phyloP scores from a whole-genome alignment of 2,888 invertebrate genomes.

The Cybosia mesomella region DNA sequence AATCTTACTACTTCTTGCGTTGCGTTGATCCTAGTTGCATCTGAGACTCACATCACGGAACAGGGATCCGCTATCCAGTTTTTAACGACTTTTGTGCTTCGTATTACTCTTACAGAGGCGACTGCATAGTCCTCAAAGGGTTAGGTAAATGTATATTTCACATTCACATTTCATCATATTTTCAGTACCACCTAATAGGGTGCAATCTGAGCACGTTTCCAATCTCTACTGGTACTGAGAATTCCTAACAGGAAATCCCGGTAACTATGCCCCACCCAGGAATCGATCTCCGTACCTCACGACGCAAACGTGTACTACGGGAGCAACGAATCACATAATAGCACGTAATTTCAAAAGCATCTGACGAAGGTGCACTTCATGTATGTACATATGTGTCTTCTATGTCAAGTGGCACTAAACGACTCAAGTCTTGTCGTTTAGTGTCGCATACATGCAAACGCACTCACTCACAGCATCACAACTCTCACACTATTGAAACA shows the following conservation, averaged over 20 bases:
- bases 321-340: background rate
- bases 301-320: background rate
- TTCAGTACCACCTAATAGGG: too few relatives aligned
- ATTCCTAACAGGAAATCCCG: background rate
- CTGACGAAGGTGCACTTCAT: conserved; percentile 2
- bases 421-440: background rate
- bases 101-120: background rate
- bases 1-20: too few relatives aligned
- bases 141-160: too few relatives aligned
- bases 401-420: conserved; percentile 14
- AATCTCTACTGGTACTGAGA: too few relatives aligned
- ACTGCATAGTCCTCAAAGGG: too few relatives aligned
- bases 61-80: too few relatives aligned
- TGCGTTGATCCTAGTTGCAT: too few relatives aligned
- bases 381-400: conserved; percentile 4
- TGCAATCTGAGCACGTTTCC: too few relatives aligned
- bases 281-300: background rate
- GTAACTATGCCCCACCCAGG: background rate
- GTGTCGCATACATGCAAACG: background rate
- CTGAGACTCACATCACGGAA: too few relatives aligned
- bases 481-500: background rate
- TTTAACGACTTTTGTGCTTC: background rate
- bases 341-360: background rate
- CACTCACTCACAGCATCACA: background rate
- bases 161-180: too few relatives aligned